Evolutionary conservation across 2,113 vertebrate species (phyloP).

Genomic region (Oreotrochilus melanogaster): DNA sequence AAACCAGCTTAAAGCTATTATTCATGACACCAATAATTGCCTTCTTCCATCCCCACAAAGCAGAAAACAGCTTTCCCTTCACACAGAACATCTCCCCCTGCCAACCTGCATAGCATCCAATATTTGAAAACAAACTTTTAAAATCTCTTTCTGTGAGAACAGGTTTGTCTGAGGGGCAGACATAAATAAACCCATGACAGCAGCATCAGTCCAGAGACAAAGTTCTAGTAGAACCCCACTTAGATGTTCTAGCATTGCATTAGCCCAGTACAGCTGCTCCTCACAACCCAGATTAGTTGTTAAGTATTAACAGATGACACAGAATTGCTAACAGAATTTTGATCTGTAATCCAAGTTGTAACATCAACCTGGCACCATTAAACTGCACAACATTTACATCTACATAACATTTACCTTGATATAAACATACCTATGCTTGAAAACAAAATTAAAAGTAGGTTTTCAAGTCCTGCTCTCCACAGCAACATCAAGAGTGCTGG

Average conservation of each 20-base stretch:
- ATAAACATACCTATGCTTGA: accelerated
- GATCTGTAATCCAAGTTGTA: background rate
- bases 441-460: background rate
- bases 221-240: background rate
- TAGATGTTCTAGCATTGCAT: background rate
- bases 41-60: background rate
- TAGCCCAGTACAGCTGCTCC: background rate
- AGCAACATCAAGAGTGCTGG: background rate
- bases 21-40: background rate
- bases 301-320: background rate
- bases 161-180: background rate
- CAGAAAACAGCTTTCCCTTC: background rate
- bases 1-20: background rate
- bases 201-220: background rate
- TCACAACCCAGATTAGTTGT: background rate
- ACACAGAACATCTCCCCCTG: background rate
- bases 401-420: background rate
- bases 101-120: background rate
- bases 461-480: background rate
- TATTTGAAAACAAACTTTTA: background rate
- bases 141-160: background rate
- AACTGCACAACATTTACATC: background rate
- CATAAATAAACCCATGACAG: background rate
- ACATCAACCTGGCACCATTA: background rate
- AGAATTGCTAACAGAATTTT: background rate